Conservation (phyloP, 1,140 invertebrate species). For the Lepidurus couesii region DNA sequence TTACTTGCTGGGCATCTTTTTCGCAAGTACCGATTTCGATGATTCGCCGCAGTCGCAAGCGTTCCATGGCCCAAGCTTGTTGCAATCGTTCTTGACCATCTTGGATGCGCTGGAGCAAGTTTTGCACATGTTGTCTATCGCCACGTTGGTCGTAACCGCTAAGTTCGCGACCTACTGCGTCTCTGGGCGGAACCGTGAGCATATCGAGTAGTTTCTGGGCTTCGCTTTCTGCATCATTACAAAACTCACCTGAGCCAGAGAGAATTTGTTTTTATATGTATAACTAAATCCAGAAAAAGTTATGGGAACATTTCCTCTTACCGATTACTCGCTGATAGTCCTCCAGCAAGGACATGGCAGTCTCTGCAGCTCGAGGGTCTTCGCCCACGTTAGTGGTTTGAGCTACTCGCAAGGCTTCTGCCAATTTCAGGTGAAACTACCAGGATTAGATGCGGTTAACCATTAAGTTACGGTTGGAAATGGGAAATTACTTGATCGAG, state of each 20-base stretch:
- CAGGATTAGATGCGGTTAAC: not conserved
- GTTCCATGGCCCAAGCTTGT: conserved; percentile 61
- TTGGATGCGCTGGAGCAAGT: conserved; percentile 55
- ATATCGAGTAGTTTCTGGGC: conserved; percentile 72
- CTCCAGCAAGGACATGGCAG: conserved; percentile 33
- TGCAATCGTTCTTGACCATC: conserved; percentile 43
- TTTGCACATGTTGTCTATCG: conserved; percentile 63
- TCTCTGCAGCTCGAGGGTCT: conserved; percentile 29
- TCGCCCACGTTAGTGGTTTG: conserved; percentile 30
- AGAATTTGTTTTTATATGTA: not conserved
- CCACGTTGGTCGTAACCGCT: conserved; percentile 59
- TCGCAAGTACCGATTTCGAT: conserved; percentile 67
- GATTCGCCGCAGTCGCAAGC: conserved; percentile 68
- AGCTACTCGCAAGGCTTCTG: conserved; percentile 30
- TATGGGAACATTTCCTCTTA: not conserved
- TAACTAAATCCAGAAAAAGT: conserved; percentile 23
- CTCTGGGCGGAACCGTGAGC: conserved; percentile 70
- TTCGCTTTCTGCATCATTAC: conserved; percentile 62
- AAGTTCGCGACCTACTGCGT: conserved; percentile 66
- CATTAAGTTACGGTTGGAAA: not conserved
- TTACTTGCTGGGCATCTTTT: conserved; percentile 61
- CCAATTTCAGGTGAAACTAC: conserved; percentile 32
- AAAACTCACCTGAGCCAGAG: conserved; percentile 52
- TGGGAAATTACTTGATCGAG: conserved; percentile 57
- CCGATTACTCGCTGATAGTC: conserved; percentile 33